Base-by-base conservation (phyloP, 2,888 invertebrate species). In the Drosophila recens region DNA sequence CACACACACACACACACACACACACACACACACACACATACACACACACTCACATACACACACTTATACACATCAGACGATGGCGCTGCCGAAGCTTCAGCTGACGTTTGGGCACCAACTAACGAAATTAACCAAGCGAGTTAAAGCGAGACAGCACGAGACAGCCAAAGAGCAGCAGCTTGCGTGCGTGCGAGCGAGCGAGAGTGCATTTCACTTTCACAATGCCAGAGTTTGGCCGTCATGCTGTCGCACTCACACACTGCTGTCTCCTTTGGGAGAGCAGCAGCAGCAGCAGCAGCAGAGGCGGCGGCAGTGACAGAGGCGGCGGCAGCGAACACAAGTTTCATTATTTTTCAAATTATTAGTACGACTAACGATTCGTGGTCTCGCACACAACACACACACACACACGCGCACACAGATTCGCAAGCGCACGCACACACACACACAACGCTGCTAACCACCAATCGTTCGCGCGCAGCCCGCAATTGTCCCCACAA, bases 321-420 rank as follows among this genome's bases (percentile, higher is more conserved):
- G 45, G 27, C 52, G 45, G 27, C 52, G n/a, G 42, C 73, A 63
- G 48, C 58, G 56, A 45, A 45, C 71, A 56, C 64, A 76, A 79
- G 85, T 79, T 88, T 87, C 87, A 90, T 90, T 90, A 90, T 90
- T 87, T 89, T 89, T 79, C 84, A 85, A 87, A 90, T 90, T 90
- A 90, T 89, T 90, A 90, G 90, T 88, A 89, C 84, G 89, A 82
- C 90, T 88, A 88, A 89, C 90, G 87, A 89, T 87, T 90, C 90
- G 90, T 89, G 90, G 90, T 90, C 90, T 86, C 73, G 51, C 57
- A 69, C 20, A 67, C 65, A 49, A 68, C 56, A 62, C 54, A 51
- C 40, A 62, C 54, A 51, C 40, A 34, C 36, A 51, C 30, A 58
- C 62, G 23, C 53, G 17, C 52, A 53, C 11, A 66, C 33, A 34